Conservation (phyloP, 2,888 invertebrate genomes). For the Resseliella maxima region DNA sequence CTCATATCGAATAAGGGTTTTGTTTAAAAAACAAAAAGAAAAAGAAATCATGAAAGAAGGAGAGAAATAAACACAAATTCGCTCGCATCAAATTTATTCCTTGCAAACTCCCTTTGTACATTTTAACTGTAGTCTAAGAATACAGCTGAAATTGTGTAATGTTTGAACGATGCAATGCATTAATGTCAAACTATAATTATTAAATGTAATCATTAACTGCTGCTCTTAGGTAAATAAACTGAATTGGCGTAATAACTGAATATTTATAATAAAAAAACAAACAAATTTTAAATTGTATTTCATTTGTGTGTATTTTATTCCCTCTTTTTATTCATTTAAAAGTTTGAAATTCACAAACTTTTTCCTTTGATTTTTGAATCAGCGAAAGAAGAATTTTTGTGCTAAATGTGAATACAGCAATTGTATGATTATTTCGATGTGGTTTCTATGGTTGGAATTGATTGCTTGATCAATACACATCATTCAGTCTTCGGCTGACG, state of each 20-base stretch:
- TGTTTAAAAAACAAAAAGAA: background rate
- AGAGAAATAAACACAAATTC: background rate
- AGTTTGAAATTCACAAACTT: too few species aligned
- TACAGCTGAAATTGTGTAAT: constrained; percentile 2
- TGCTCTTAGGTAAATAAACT: background rate
- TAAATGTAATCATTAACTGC: background rate
- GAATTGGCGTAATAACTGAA: background rate
- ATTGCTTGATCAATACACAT: background rate
- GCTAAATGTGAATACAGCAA: background rate
- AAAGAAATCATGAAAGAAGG: background rate
- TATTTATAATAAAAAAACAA: background rate
- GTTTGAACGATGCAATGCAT: background rate
- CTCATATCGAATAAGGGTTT: constrained; percentile 33
- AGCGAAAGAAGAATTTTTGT: background rate
- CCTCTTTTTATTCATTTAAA: too few species aligned
- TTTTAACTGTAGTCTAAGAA: constrained; percentile 25
- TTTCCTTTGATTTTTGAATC: background rate
- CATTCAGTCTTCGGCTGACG: background rate
- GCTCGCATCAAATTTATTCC: background rate
- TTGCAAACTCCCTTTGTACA: constrained; percentile 15
- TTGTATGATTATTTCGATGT: background rate
- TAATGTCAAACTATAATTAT: background rate
- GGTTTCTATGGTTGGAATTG: background rate
- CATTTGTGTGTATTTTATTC: background rate
- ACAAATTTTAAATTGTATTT: background rate